phyloP scores from a whole-genome alignment of 2,888 invertebrate genomes.

The Morpho deidamia region DNA sequence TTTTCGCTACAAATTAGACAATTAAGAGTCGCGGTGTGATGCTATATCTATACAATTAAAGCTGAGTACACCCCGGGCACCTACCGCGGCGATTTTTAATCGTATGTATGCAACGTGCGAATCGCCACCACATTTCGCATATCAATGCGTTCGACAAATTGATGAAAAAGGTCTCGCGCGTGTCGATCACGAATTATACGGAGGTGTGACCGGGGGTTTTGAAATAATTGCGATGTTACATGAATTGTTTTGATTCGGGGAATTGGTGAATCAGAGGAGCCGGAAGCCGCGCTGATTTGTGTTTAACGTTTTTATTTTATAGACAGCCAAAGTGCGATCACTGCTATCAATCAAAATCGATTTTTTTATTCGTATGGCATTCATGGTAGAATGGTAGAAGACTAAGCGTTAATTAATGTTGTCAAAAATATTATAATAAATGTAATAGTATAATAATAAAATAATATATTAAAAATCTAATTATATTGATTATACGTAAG shows the following conservation, averaged over 20 bases:
- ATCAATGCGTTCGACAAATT: slow-evolving; percentile 69
- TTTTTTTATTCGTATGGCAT: too few relatives aligned
- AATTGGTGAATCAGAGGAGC: slow-evolving; percentile 1
- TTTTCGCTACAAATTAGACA: slow-evolving; percentile 77
- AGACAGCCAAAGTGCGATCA: too few relatives aligned
- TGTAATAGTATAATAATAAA: too few relatives aligned
- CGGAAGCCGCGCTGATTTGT: background rate
- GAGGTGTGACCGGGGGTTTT: slow-evolving; percentile 42
- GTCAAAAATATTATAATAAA: too few relatives aligned
- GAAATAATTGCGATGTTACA: slow-evolving; percentile 35
- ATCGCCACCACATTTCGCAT: slow-evolving; percentile 66
- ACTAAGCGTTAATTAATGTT: too few relatives aligned
- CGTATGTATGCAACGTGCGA: slow-evolving; percentile 75
- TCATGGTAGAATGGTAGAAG: too few relatives aligned
- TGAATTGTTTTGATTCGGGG: slow-evolving; percentile 10
- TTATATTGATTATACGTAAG: too few relatives aligned
- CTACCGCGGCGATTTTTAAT: slow-evolving; percentile 75
- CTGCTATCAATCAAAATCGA: too few relatives aligned
- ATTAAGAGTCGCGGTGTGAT: slow-evolving; percentile 67
- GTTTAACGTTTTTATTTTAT: too few relatives aligned
- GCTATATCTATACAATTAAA: slow-evolving; percentile 75
- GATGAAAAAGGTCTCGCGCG: slow-evolving; percentile 63
- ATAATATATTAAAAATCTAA: too few relatives aligned
- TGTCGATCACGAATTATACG: slow-evolving; percentile 46
- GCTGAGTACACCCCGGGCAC: slow-evolving; percentile 64